phyloP scores from a whole-genome alignment of 2,113 vertebrate species.

The Coryphaenoides rupestris region DNA sequence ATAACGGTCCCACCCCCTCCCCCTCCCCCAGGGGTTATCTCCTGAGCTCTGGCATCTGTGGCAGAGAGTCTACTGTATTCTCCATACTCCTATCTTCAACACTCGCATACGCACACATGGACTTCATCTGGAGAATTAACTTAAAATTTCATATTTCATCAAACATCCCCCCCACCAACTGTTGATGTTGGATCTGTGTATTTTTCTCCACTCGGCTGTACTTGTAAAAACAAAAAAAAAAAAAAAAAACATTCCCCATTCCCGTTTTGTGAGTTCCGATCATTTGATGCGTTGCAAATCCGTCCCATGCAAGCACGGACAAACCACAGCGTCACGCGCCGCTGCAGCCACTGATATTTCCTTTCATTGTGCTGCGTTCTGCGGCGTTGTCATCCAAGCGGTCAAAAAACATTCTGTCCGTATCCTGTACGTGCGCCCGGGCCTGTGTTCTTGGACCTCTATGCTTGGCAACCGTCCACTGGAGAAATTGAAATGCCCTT shows the following conservation, averaged over 20 bases:
- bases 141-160: constrained; percentile 5
- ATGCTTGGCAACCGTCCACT: constrained; percentile 50
- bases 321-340: too few relatives aligned
- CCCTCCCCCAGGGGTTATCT: constrained; percentile 31
- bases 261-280: too few relatives aligned
- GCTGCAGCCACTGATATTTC: too few relatives aligned
- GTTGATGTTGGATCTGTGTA: too few relatives aligned
- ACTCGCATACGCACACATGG: constrained; percentile 6
- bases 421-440: constrained; percentile 28
- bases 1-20: too few relatives aligned
- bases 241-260: too few relatives aligned
- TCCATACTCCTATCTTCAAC: background rate
- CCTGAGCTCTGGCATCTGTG: constrained; percentile 52
- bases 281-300: too few relatives aligned
- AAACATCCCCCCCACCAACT: constrained; percentile 17
- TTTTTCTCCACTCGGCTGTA: too few relatives aligned
- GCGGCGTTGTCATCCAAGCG: constrained; percentile 15
- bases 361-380: too few relatives aligned
- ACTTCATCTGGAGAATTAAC: background rate
- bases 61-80: constrained; percentile 32
- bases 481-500: constrained; percentile 59
- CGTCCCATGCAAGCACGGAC: too few relatives aligned
- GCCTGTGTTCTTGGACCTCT: constrained; percentile 45
- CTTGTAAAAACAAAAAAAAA: too few relatives aligned
- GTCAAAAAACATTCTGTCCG: constrained; percentile 34